Evolutionary conservation across 2,888 invertebrate genomes (phyloP).

Genomic region (Listrodromus nycthemerus): DNA sequence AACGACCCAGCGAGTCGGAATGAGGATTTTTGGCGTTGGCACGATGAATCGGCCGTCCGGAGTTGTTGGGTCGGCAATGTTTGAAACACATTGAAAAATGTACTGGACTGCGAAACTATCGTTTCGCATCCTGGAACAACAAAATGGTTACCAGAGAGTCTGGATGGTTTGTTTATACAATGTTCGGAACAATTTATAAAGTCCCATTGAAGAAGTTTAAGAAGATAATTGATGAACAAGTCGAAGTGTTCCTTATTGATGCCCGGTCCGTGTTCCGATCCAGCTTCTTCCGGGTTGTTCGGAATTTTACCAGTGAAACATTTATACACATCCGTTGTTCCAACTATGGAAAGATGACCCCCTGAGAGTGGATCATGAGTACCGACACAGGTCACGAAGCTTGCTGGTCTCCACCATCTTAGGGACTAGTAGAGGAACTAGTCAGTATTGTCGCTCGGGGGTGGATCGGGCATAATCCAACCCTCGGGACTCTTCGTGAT

Average conservation of each 20-base stretch:
- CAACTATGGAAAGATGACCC: background rate
- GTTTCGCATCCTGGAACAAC: too few species aligned
- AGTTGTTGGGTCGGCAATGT: too few species aligned
- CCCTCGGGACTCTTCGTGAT: constrained; percentile 56
- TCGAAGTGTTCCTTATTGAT: too few species aligned
- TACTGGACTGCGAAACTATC: too few species aligned
- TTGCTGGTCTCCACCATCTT: background rate
- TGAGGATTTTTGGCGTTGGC: background rate
- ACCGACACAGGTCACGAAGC: constrained; percentile 29
- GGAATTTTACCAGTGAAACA: background rate
- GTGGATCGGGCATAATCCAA: constrained; percentile 45
- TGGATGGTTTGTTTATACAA: background rate
- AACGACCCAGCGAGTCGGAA: background rate
- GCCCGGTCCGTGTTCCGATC: background rate
- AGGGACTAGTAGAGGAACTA: background rate
- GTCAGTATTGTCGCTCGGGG: constrained; percentile 37
- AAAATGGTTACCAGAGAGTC: background rate
- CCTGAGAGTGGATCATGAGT: constrained; percentile 30
- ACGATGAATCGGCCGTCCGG: background rate
- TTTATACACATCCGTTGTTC: background rate
- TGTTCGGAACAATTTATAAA: too few species aligned
- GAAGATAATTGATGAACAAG: too few species aligned
- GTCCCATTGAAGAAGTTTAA: too few species aligned
- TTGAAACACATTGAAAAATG: too few species aligned
- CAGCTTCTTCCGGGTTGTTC: too few species aligned